Evolutionary conservation across 1,140 invertebrate species (phyloP).

Genomic region (Zaprionus tsacasi): DNA sequence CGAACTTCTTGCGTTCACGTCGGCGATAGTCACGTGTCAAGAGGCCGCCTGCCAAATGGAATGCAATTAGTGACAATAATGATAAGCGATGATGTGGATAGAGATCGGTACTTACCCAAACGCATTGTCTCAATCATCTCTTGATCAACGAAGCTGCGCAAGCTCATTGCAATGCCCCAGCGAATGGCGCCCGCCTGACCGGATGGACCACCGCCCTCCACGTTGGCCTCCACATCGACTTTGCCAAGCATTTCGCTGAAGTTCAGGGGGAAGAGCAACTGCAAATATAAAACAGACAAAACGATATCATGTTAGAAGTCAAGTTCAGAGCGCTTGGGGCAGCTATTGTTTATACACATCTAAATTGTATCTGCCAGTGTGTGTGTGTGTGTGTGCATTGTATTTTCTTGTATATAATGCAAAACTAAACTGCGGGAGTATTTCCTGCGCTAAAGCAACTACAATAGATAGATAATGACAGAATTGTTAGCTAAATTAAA

Average conservation of each 20-base stretch:
- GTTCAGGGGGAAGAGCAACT: conserved; percentile 94
- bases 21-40: conserved; percentile 92
- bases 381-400: conserved; percentile 29
- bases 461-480: conserved; percentile 50
- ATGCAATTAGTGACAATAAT: conserved; percentile 62
- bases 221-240: conserved; percentile 93
- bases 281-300: conserved; percentile 76
- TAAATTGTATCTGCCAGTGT: conserved; percentile 15
- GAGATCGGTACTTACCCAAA: conserved; percentile 87
- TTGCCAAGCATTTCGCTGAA: conserved; percentile 90
- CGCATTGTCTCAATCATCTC: conserved; percentile 93
- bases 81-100: background rate
- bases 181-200: conserved; percentile 94
- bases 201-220: conserved; percentile 88
- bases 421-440: conserved; percentile 50
- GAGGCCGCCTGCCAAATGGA: conserved; percentile 90
- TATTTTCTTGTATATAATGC: conserved; percentile 26
- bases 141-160: conserved; percentile 92
- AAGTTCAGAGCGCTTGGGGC: conserved; percentile 62
- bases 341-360: conserved; percentile 53
- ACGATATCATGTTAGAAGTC: conserved; percentile 58
- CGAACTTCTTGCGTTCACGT: conserved; percentile 96
- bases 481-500: conserved; percentile 70
- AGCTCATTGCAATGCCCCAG: conserved; percentile 91
- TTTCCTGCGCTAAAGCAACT: conserved; percentile 64